Conservation (phyloP, 2,797 vertebrate genomes). For the Rhodeus uyekii region DNA sequence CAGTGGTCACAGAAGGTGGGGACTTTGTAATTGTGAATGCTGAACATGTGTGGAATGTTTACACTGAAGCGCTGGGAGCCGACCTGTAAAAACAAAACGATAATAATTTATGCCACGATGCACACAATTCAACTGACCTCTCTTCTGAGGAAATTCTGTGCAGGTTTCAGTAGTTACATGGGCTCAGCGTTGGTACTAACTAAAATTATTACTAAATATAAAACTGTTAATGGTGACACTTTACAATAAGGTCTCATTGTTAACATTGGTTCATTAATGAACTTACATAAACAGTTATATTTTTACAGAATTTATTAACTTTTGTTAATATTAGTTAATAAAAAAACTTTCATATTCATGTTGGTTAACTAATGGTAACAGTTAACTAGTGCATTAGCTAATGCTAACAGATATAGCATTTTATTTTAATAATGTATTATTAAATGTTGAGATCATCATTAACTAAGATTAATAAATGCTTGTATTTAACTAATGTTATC, state of each 20-base stretch:
- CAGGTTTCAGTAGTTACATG: not conserved
- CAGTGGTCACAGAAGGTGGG: constrained; percentile 99
- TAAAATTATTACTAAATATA: not conserved
- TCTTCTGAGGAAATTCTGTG: not conserved
- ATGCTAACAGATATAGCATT: not conserved
- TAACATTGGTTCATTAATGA: not conserved
- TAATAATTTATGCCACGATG: constrained; percentile 56
- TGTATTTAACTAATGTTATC: not conserved
- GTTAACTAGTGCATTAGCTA: not conserved
- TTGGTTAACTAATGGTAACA: too few species aligned
- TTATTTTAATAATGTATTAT: not conserved
- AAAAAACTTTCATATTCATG: not conserved
- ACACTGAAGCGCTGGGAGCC: constrained; percentile 97
- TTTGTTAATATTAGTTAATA: not conserved
- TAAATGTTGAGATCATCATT: not conserved
- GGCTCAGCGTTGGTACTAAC: not conserved
- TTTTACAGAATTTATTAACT: not conserved
- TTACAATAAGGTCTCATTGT: not conserved
- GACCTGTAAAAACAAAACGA: constrained; percentile 81
- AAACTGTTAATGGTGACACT: not conserved
- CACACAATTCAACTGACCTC: not conserved
- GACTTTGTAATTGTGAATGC: constrained; percentile 98
- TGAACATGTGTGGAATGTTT: constrained; percentile 99
- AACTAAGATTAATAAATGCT: not conserved
- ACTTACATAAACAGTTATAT: not conserved